Evolutionary conservation across 1,140 invertebrate genomes (phyloP), one percentile per base, ranked within the genome.

Genomic region (Amyelois transitella): DNA sequence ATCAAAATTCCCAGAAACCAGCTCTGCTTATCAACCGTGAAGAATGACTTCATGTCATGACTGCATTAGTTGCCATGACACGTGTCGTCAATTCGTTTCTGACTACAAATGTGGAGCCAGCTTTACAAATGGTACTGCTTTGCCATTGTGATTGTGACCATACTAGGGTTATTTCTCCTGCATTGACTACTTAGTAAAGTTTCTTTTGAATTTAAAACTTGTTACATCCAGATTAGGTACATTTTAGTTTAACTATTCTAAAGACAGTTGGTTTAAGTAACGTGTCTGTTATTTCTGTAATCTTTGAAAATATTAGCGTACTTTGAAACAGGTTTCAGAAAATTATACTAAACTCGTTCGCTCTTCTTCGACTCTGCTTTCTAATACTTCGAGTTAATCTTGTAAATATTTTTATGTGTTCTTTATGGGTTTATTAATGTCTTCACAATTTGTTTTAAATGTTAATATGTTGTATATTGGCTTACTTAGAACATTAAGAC

Each of bases 341-440:
- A 76, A 76, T 77, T 74, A 70, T 73, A 69, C 60, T 53, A 64
- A n/a, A 64, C 59, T 64, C 62, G 18, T 48, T 48, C 45, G 45
- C 45, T 59, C 64, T 68, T 78, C 75, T 70, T 69, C 66, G 54
- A 55, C 21, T 59, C 44, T 55, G 69, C 75, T 80, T 80, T 77
- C 77, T 75, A 77, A 69, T 68, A 53, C 59, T 61, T 56, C 60
- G 56, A 57, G 62, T 76, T 72, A 69, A 48, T 21, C 18, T 48
- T 21, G 12, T 48, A 20, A 48, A 48, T 20, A 48, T 48, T 48
- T 12, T 12, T 21, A 20, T 48, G 18, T 48, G 17, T 38, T 38
- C 32, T 38, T 14, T 6, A 38, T 38, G n/a, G 12, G 32, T 3
- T 38, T 38, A 38, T 38, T 38, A 38, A 38, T 38, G 12, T n/a